Base-by-base conservation (phyloP, 2,797 vertebrate species). In the Chelmon rostratus region DNA sequence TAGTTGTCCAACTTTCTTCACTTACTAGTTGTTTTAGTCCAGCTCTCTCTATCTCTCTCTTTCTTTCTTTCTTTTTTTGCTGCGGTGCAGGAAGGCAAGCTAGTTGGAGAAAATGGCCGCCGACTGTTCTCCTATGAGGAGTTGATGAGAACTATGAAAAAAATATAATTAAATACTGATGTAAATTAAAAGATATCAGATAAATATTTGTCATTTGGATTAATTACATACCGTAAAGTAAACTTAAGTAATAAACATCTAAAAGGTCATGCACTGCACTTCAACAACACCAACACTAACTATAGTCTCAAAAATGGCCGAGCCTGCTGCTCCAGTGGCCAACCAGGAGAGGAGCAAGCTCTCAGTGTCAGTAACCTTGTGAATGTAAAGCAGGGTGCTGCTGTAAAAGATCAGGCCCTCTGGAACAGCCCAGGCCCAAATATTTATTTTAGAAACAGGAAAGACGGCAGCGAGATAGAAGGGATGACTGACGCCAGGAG, bases 381-480 rank as follows among this genome's bases (percentile, higher is more conserved):
- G 44, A 58, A 72, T 80, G 50, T 58, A 37, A 65, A 81, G 40
- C 75, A 73, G 50, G 37, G 64, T 1, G 3, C 68, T 21, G 76
- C 59, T 81, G 73, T 42, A 28, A 52, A n/a, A 57, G 33, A 61
- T 15, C 28, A 37, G 59, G 9, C 66, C 54, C 59, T 70, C 61
- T 79, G 63, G 71, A 68, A 42, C 11, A 53, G 65, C 76, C 59
- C 31, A 69, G 56, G 57, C 68, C 78, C 44, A 86, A 86, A 81
- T 91, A 85, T 91, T 81, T 89, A 86, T 83, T 84, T 83, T 73
- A 75, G 81, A 54, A 72, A 68, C 79, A 75, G 70, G 66, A 81
- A 82, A 68, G 64, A 72, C 21, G 1, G 25, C 53, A 69, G 66
- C 1, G 31, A 58, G 61, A 84, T 40, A 52, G 46, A 52, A 25